These are phyloP conservation scores for Pipistrellus nathusii DNA, from an alignment of 2,797 vertebrate genomes.

Conservation along the genomic window DNA sequence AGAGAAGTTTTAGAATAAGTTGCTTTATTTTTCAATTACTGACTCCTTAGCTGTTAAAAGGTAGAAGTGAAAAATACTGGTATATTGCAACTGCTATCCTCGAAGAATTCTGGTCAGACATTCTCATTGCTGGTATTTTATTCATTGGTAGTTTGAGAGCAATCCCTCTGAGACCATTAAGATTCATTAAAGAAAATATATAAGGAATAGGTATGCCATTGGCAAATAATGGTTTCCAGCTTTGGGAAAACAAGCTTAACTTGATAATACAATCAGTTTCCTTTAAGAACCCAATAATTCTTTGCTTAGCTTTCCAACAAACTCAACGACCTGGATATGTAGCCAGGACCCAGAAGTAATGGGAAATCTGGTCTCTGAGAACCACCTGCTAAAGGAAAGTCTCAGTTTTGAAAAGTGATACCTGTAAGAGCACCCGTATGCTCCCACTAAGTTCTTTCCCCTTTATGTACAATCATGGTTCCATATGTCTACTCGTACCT, in stretches of 20 bases:
- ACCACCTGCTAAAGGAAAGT: background rate
- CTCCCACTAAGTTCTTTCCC: background rate
- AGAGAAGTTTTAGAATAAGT: slow-evolving; percentile 58
- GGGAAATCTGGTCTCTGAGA: background rate
- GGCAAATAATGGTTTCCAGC: background rate
- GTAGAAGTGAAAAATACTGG: background rate
- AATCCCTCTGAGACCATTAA: background rate
- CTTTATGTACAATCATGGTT: background rate
- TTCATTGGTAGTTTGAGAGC: slow-evolving; percentile 3
- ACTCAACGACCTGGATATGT: background rate
- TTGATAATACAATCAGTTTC: slow-evolving; percentile 18
- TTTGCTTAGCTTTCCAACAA: slow-evolving; percentile 12
- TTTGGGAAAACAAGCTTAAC: slow-evolving; percentile 51
- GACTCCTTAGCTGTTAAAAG: background rate
- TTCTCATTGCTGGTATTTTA: background rate
- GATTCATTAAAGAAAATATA: slow-evolving; percentile 39
- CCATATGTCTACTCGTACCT: background rate
- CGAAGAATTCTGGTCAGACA: slow-evolving; percentile 7
- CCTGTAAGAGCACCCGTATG: background rate
- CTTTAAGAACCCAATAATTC: background rate
- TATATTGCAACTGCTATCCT: background rate
- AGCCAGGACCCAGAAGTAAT: background rate
- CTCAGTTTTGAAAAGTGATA: background rate
- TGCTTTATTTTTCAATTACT: slow-evolving; percentile 39
- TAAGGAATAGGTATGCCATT: background rate